These are phyloP conservation scores for Rostratula benghalensis DNA, from an alignment of 2,113 vertebrate species.

Conservation along the genomic window DNA sequence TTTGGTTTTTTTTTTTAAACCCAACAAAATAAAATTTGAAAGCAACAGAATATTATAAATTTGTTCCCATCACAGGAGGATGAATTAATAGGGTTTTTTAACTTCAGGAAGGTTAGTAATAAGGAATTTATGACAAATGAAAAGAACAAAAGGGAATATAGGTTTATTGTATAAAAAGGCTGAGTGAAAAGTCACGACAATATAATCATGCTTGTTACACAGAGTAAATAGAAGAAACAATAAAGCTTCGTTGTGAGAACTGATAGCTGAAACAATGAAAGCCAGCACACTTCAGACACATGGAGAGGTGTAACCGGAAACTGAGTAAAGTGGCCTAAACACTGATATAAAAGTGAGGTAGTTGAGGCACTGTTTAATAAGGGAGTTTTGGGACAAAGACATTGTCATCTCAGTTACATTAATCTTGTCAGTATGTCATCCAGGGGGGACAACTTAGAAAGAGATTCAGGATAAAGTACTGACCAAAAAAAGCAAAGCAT, in stretches of 20 bases:
- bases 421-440: not conserved
- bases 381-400: not conserved
- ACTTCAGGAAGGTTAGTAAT: not conserved
- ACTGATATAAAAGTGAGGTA: not conserved
- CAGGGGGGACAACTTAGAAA: not conserved
- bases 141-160: not conserved
- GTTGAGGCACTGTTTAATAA: not conserved
- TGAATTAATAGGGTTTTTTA: not conserved
- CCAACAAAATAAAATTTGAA: not conserved
- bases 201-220: not conserved
- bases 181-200: not conserved
- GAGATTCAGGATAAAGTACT: not conserved
- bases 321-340: not conserved
- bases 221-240: not conserved
- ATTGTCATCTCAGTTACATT: not conserved
- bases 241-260: not conserved
- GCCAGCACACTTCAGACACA: not conserved
- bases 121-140: not conserved
- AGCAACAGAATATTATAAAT: not conserved
- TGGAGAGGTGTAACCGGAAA: not conserved
- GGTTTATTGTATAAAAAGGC: not conserved
- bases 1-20: not conserved
- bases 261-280: slow-evolving; percentile 11
- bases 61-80: fast-evolving
- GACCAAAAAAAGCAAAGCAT: not conserved